Conservation (phyloP, 2,888 invertebrate genomes). For the Zygogramma bicolorata region DNA sequence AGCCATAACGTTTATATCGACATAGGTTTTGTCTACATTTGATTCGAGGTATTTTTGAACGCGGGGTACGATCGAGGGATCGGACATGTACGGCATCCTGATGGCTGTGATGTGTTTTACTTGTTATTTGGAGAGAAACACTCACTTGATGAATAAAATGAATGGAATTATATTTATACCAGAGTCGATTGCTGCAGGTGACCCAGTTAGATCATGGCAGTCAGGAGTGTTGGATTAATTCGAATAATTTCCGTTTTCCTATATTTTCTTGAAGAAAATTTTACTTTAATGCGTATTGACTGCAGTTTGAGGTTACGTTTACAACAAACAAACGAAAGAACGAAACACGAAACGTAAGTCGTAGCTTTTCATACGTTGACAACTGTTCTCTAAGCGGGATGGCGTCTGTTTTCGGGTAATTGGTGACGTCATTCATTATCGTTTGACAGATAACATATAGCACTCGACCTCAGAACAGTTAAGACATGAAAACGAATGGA, state of each 20-base stretch:
- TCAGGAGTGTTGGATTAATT: background rate
- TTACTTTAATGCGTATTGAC: background rate
- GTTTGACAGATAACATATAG: too few relatives aligned
- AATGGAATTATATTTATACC: background rate
- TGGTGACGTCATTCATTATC: too few relatives aligned
- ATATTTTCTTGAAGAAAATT: background rate
- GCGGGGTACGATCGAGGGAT: constrained; percentile 68
- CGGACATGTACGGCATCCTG: constrained; percentile 61
- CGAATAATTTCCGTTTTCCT: background rate
- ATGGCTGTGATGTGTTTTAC: background rate
- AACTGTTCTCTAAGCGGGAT: background rate
- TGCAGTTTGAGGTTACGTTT: constrained; percentile 1
- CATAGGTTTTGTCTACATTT: constrained; percentile 83
- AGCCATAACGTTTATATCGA: constrained; percentile 88
- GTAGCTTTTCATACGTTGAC: background rate
- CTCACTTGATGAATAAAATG: too few relatives aligned
- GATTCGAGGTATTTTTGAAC: constrained; percentile 80
- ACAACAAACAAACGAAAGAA: background rate
- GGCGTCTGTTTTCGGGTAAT: background rate
- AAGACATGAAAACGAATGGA: too few relatives aligned
- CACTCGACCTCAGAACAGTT: too few relatives aligned
- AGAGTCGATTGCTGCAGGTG: background rate
- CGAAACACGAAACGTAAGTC: background rate
- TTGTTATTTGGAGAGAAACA: too few relatives aligned
- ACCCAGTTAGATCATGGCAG: background rate